Evolutionary conservation across 2,797 vertebrate genomes (phyloP), one percentile per base, ranked within the genome.

Genomic region (Lophura swinhoii): DNA sequence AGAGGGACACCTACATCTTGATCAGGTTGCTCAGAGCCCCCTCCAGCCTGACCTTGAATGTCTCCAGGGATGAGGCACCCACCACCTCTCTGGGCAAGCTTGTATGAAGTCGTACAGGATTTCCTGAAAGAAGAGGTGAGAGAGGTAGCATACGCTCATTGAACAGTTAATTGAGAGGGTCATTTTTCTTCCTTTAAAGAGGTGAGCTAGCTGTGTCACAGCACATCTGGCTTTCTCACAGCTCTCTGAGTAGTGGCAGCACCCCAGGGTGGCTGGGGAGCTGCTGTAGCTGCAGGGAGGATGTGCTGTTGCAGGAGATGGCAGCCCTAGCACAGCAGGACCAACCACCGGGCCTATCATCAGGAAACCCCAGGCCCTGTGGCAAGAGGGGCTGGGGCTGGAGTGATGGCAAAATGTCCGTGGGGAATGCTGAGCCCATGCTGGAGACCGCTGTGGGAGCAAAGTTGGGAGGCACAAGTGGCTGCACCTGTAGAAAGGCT

Each of bases 241-340:
- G 53, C 60, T 89, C 68, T 66, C 49, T 48, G 24, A 21, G 13
- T 8, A 51, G 41, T 14, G 28, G 16, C 59, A 62, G 59, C 35
- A 35, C 0, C 1, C 0, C 0, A 79, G 20, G 43, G 0, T 0
- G 4, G 35, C 31, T 66, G 1, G 37, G 22, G 41, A 35, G 66
- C 12, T 5, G 35, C 56, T 24, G 1, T 0, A 0, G 10, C 31
- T 0, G 0, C 2, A 3, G 14, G 56, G 24, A 88, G 64, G 15
- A 60, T 24, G 41, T 37, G 22, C 53, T 43, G 8, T 8, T 0
- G 0, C 56, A 26, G 37, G 24, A 77, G 16, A n/a, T 7, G 4
- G 43, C 22, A 7, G 16, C 35, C 7, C 1, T 1, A 15, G 18
- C 20, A 10, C 1, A 58, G 11, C 0, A 0, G 58, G 5, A 3